These are phyloP conservation scores for Lateolabrax maculatus DNA, from an alignment of 2,797 vertebrate species.

Conservation along the genomic window DNA sequence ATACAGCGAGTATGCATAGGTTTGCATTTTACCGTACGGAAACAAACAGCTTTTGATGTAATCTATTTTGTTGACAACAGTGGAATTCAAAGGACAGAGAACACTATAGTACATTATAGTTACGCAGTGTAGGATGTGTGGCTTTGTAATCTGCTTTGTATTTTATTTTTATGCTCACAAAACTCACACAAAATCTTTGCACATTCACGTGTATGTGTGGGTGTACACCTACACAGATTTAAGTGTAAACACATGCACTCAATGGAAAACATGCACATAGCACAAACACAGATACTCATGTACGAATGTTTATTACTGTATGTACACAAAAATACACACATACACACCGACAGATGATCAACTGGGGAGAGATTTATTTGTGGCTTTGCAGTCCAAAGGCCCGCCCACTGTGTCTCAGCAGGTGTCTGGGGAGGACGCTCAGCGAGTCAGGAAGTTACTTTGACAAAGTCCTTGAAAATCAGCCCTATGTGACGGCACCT, in stretches of 20 bases:
- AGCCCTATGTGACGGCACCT: not conserved
- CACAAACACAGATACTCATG: not conserved
- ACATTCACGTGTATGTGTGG: not conserved
- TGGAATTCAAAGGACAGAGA: constrained; percentile 21
- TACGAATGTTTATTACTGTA: no score
- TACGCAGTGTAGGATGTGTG: not conserved
- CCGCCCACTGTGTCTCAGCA: constrained; percentile 50
- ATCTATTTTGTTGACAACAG: constrained; percentile 41
- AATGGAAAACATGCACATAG: not conserved
- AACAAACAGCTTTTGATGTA: constrained; percentile 49
- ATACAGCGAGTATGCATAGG: constrained; percentile 3
- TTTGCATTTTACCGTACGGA: constrained; percentile 17
- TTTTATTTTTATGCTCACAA: not conserved
- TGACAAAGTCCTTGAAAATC: constrained; percentile 59
- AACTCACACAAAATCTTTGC: constrained; percentile 1
- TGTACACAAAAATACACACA: not conserved
- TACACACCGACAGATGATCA: constrained; percentile 34
- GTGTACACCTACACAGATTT: not conserved
- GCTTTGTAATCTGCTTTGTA: constrained; percentile 13
- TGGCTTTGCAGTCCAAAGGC: constrained; percentile 39
- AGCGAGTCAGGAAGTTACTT: constrained; percentile 41
- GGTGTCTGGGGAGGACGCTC: constrained; percentile 35
- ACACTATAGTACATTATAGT: not conserved
- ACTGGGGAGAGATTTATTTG: constrained; percentile 68
- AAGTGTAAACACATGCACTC: not conserved